These are phyloP conservation scores for Tiliacea aurago DNA, from an alignment of 2,888 invertebrate species.

Conservation along the genomic window DNA sequence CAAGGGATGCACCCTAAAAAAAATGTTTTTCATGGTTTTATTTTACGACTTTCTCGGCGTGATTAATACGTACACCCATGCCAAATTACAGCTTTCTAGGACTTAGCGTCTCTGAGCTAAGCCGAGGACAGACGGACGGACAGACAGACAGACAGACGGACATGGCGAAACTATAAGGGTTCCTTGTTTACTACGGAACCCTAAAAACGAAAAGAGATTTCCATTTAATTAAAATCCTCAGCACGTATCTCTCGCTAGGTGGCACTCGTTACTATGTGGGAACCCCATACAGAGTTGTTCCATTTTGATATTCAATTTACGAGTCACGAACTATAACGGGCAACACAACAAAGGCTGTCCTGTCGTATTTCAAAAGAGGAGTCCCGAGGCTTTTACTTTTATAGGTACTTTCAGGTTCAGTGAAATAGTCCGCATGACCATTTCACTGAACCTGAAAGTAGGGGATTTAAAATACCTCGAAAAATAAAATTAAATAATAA, in stretches of 20 bases:
- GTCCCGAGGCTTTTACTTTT: constrained; percentile 32
- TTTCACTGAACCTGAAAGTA: background rate
- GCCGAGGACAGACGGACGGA: too few relatives aligned
- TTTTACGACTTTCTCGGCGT: too few relatives aligned
- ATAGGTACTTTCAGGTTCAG: constrained; percentile 36
- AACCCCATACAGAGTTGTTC: constrained; percentile 36
- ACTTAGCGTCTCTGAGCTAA: too few relatives aligned
- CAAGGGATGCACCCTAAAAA: too few relatives aligned
- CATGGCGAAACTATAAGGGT: too few relatives aligned
- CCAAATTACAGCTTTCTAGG: too few relatives aligned
- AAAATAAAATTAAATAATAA: too few relatives aligned
- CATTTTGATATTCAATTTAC: constrained; percentile 59
- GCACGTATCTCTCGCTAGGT: constrained; percentile 48
- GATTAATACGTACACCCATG: too few relatives aligned
- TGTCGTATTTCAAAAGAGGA: constrained; percentile 38
- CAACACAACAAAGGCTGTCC: constrained; percentile 45
- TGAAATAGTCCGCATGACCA: background rate
- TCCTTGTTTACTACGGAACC: too few relatives aligned
- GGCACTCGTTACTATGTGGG: constrained; percentile 38
- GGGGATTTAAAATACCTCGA: background rate
- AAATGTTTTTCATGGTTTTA: too few relatives aligned
- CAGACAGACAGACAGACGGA: too few relatives aligned
- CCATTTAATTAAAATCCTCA: constrained; percentile 29
- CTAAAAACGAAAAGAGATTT: background rate
- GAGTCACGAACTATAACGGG: constrained; percentile 46